Base-by-base conservation (phyloP, 2,113 vertebrate genomes). In the Pterocles gutturalis region DNA sequence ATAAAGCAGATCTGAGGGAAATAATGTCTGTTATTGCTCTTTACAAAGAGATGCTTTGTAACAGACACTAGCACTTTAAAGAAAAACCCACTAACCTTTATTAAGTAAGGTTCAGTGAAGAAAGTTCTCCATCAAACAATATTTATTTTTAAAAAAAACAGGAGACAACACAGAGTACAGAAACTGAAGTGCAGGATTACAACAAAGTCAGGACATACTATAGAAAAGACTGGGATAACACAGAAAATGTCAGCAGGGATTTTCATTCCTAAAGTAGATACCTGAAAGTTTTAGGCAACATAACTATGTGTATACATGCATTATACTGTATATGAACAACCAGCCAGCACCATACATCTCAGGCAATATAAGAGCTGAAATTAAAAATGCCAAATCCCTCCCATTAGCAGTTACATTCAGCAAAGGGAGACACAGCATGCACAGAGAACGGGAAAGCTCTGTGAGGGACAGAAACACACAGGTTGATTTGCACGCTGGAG, bases 241-340 rank as follows among this genome's bases (percentile, higher is more conserved):
- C 20, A 57, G 81, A 73, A 91, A 69, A 57, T 4, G 36, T 31
- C 54, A 91, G 26, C 46, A 64, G 18, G 12, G 24, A 51, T 66
- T 80, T 89, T 66, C 15, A 48, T 70, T 78, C 41, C 84, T 46
- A 58, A 89, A 5, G 36, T 4, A 46, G n/a, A 70, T 16, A 48
- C 26, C n/a, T 45, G 14, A 65, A 66, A 66, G n/a, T n/a, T 72
- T 66, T 70, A 38, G 25, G 18, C 55, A 87, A 87, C 11, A 11
- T 60, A 49, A 45, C 18, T 51, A 29, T 0, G 0, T 33, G 10
- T 51, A 16, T 6, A 51, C 17, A 16, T n/a, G 36, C 11, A 5
- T 12, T 79, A 70, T 11, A 69, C 53, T 11, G 43, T 6, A 25
- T 36, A 46, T 4, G 26, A 93, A 81, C 25, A 87, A 92, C 28